These are phyloP conservation scores for Dryomyza anilis DNA, from an alignment of 2,888 invertebrate species.

Conservation along the genomic window DNA sequence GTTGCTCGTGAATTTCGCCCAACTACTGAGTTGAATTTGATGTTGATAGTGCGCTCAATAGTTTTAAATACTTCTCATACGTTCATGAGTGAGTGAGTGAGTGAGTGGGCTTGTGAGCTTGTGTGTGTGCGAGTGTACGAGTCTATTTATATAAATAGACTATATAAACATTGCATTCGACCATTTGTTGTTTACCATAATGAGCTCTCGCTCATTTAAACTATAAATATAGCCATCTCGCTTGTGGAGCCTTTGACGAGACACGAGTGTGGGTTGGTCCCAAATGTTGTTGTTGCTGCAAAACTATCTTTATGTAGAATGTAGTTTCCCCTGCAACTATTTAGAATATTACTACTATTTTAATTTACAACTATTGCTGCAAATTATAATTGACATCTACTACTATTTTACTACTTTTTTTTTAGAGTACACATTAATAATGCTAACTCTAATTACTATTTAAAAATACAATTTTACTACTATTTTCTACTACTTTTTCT, in stretches of 20 bases:
- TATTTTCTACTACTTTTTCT: too few species aligned
- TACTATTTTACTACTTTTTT: too few species aligned
- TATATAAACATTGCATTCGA: conserved; percentile 20
- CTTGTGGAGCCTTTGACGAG: conserved; percentile 35
- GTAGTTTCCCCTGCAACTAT: too few species aligned
- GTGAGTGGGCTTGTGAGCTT: not conserved
- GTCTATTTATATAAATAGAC: conserved; percentile 13
- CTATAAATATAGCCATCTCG: conserved; percentile 52
- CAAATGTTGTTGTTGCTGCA: too few species aligned
- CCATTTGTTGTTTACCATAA: conserved; percentile 47
- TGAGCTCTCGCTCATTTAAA: conserved; percentile 51
- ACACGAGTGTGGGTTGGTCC: not conserved
- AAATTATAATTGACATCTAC: too few species aligned
- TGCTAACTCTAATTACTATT: too few species aligned
- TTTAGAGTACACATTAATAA: too few species aligned
- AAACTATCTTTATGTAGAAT: too few species aligned
- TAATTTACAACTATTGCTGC: too few species aligned
- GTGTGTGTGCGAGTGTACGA: not conserved
- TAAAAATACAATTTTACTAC: too few species aligned
- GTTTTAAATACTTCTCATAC: not conserved
- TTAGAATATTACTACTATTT: too few species aligned
- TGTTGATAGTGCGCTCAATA: not conserved
- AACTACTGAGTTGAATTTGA: not conserved
- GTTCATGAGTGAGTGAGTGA: not conserved
- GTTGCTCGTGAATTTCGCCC: not conserved